These are phyloP conservation scores for Eudasyphora cyanicolor DNA, from an alignment of 2,888 invertebrate genomes.

Conservation along the genomic window DNA sequence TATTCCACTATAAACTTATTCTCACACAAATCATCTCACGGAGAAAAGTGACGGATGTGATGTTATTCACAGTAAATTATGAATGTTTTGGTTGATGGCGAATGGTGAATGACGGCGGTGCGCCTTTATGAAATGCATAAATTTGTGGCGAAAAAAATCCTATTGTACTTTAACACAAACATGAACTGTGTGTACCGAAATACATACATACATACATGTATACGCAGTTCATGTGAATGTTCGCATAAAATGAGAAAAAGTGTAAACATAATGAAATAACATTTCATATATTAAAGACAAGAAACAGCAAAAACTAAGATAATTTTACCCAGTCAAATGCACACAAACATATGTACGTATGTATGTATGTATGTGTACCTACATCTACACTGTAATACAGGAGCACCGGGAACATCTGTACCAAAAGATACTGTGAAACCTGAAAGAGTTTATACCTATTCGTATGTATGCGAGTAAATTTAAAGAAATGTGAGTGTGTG, in stretches of 20 bases:
- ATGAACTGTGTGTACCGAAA: too few species aligned
- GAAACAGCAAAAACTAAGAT: background rate
- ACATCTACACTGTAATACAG: background rate
- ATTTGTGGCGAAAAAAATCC: background rate
- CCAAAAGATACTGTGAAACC: background rate
- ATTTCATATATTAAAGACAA: slow-evolving; percentile 39
- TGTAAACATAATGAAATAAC: slow-evolving; percentile 54
- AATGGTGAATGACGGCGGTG: background rate
- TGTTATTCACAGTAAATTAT: background rate
- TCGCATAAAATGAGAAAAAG: slow-evolving; percentile 31
- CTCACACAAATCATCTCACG: background rate
- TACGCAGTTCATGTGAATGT: too few species aligned
- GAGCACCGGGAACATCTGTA: background rate
- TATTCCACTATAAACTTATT: background rate
- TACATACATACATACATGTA: background rate
- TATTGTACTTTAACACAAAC: slow-evolving; percentile 4
- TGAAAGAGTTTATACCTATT: background rate
- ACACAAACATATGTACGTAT: background rate
- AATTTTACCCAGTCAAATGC: slow-evolving; percentile 1
- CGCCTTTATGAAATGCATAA: background rate
- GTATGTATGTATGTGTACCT: background rate
- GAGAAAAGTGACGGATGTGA: background rate
- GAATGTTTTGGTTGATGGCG: background rate
- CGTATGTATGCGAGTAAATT: too few species aligned
- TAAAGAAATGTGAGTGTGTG: background rate